A percentile compares a stretch with the other conserved stretches of the same genome.
Evolutionary conservation across 2,888 invertebrate genomes (phyloP).

Genomic region (Autographa gamma): DNA sequence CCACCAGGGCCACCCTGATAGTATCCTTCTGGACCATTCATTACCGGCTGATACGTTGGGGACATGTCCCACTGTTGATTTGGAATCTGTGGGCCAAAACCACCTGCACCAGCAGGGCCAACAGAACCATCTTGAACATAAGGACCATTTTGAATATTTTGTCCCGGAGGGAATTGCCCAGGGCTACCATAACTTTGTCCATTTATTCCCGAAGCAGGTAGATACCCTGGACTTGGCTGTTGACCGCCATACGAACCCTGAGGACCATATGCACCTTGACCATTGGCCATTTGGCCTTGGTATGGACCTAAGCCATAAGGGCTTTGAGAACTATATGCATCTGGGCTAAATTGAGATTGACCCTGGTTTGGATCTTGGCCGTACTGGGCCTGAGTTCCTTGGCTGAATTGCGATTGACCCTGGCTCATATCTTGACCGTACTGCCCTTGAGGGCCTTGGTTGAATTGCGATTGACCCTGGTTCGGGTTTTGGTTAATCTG

Average conservation of each 20-base stretch:
- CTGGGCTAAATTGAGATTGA: background rate
- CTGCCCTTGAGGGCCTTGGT: too few relatives aligned
- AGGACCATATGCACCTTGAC: background rate
- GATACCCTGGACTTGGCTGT: background rate
- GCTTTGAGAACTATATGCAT: background rate
- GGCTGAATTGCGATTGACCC: too few relatives aligned
- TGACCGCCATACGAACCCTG: background rate
- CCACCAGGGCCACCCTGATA: background rate
- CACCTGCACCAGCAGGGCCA: background rate
- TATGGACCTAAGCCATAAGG: background rate
- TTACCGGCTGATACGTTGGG: conserved; percentile 8
- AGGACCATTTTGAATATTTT: background rate
- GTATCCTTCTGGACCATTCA: background rate
- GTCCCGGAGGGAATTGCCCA: background rate
- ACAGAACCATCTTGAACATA: background rate
- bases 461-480: background rate
- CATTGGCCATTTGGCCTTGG: background rate
- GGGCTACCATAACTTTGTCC: background rate
- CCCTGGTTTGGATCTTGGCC: background rate
- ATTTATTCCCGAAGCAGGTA: background rate
- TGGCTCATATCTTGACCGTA: too few relatives aligned
- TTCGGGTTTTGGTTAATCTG: background rate
- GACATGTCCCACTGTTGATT: background rate
- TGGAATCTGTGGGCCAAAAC: background rate
- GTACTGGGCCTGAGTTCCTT: background rate